Evolutionary conservation across 1,140 invertebrate species (phyloP), one percentile per base, ranked within the genome.

Genomic region (Heliothis virescens): DNA sequence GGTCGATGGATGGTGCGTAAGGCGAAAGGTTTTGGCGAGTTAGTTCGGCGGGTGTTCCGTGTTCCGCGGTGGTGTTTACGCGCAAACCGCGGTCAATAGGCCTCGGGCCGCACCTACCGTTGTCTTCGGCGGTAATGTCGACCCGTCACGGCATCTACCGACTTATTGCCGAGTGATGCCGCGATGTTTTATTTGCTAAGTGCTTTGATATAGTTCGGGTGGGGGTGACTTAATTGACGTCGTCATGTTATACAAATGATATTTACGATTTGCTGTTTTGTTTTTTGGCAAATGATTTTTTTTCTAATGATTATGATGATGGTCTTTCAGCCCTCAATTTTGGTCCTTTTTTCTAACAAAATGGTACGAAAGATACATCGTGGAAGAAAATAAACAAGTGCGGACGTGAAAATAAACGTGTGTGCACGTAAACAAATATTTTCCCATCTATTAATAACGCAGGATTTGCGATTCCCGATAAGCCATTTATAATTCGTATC

Each of bases 81-180:
- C 88, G 86, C 86, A 86, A 89, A 85, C 86, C 85, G 86, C 90
- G 91, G 92, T 92, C 92, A 92, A 92, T 93, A 92, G 91, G 90
- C 83, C 84, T 77, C 83, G 80, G 80, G 90, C 88, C 91, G 90
- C 90, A 89, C 91, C 91, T 91, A 86, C 82, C 84, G 89, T 86
- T 91, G 90, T 93, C 92, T 92, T 90, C 88, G 82, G 69, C 75
- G 21, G 83, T 90, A 92, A 94, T 91, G 91, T 86, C 80, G 83
- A 79, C 74, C 82, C 86, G 90, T 86, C 91, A 94, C 91, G 92
- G 89, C 86, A 92, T 91, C 89, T 87, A 89, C 81, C 86, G 90
- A 90, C 85, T 89, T 91, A 91, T 89, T 86, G 86, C 80, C 81
- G 79, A 77, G 71, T 79, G 76, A 78, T 73, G 63, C 79, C 73